phyloP scores from a whole-genome alignment of 2,113 vertebrate species.

The Onychostoma macrolepis region DNA sequence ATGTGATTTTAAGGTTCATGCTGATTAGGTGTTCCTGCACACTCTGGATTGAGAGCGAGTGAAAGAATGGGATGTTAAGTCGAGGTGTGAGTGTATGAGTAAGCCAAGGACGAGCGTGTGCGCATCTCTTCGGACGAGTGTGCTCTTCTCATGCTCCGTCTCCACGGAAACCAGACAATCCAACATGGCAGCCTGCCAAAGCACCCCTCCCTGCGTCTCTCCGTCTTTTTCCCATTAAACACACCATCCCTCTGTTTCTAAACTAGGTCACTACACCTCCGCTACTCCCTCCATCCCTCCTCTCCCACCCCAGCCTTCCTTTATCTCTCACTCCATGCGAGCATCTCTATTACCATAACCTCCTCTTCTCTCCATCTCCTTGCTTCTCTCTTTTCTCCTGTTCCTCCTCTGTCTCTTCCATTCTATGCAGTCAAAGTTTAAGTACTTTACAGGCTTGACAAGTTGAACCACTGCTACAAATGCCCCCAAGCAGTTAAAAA shows the following conservation, averaged over 20 bases:
- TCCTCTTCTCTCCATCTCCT: slow-evolving; percentile 26
- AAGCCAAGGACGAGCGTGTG: background rate
- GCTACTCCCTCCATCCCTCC: slow-evolving; percentile 43
- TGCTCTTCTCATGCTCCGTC: slow-evolving; percentile 48
- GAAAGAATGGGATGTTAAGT: background rate
- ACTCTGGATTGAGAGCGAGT: background rate
- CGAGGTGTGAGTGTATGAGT: background rate
- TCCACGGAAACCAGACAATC: slow-evolving; percentile 63
- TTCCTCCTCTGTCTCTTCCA: slow-evolving; percentile 25
- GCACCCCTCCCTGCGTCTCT: slow-evolving; percentile 29
- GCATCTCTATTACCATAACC: slow-evolving; percentile 56
- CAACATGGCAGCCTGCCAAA: slow-evolving; percentile 60
- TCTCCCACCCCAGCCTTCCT: slow-evolving; percentile 32
- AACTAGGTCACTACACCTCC: slow-evolving; percentile 74
- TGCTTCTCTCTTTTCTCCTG: background rate
- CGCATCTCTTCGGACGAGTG: slow-evolving; percentile 27
- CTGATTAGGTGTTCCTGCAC: slow-evolving; percentile 1
- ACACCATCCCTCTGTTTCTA: slow-evolving; percentile 61
- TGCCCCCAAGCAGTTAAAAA: slow-evolving; percentile 65
- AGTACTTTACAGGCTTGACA: slow-evolving; percentile 62
- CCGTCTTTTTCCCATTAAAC: slow-evolving; percentile 53
- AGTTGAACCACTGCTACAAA: slow-evolving; percentile 57
- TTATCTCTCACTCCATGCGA: slow-evolving; percentile 30
- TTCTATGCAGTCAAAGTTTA: slow-evolving; percentile 55
- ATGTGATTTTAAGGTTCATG: slow-evolving; percentile 7